Base-by-base conservation (phyloP, 23 tunicate genomes). In the Oikopleura albicans region DNA sequence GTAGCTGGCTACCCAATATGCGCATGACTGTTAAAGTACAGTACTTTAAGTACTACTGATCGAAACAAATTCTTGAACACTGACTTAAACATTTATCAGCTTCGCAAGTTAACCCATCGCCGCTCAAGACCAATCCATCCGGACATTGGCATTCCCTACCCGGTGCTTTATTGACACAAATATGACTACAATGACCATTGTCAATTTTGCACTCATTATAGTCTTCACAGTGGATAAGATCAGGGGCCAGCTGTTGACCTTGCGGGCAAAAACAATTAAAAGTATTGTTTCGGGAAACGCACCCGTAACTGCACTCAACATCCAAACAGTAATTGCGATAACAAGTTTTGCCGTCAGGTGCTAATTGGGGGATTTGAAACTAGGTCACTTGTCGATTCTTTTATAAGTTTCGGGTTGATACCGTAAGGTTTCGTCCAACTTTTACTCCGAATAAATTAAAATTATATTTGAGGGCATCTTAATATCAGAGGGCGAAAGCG, bases 231-330 rank as follows among this genome's bases (percentile, higher is more conserved):
- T 16, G 27, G 27, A 2, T 71, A 71, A 16, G 34, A 29, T 71
- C 79, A 2, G 28, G 4, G 31, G 34, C 2, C 37, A 71, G 31
- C 37, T 71, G 36, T 71, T 71, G 27, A 2, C 79, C 79, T 71
- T 71, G 79, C 2, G 79, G 79, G 35, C 79, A 71, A 31, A 71
- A 12, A 37, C 79, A 71, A 31, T 71, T 71, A 37, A 71, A 71
- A 71, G 79, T 71, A 12, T 29, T 29, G 31, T 29, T 71, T 71
- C 79, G 33, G 35, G 79, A 16, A 31, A 71, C 79, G 37, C 79
- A 71, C 31, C 79, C 79, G 31, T 71, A 71, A 12, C 35, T 29
- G 37, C 79, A 71, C 2, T 37, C 79, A 27, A 37, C 79, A 71
- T 16, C 35, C 28, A 71, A 4, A 71, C 79, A 71, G 37, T 71